phyloP scores from a whole-genome alignment of 2,797 vertebrate genomes.

The Pantherophis alleghaniensis region DNA sequence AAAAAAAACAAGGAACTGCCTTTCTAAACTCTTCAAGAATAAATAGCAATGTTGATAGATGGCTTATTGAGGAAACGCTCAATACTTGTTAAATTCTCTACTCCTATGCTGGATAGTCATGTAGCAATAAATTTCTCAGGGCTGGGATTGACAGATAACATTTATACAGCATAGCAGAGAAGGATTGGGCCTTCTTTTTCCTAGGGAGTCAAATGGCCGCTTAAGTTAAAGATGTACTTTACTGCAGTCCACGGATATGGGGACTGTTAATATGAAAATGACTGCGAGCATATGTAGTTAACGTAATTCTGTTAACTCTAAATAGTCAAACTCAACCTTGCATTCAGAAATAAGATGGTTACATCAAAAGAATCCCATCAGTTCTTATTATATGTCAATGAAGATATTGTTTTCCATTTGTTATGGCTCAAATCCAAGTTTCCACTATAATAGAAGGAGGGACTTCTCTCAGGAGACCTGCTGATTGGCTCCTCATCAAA shows the following conservation, averaged over 20 bases:
- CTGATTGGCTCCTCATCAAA: not conserved
- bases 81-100: not conserved
- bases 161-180: not conserved
- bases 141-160: not conserved
- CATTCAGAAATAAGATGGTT: not conserved
- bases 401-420: not conserved
- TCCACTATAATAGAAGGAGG: not conserved
- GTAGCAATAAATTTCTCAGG: not conserved
- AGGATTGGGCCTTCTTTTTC: not conserved
- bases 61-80: not conserved
- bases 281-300: not conserved
- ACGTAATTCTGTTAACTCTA: not conserved
- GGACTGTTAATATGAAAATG: not conserved
- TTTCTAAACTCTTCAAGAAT: not conserved
- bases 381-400: not conserved
- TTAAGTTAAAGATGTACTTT: not conserved
- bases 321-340: not conserved
- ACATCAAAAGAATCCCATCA: not conserved
- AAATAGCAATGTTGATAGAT: not conserved
- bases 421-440: not conserved
- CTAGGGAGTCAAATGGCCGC: not conserved
- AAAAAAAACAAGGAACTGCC: not conserved
- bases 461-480: not conserved
- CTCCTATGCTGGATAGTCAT: not conserved
- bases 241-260: not conserved